These are phyloP conservation scores for Parelbella ahira DNA, from an alignment of 2,888 invertebrate species.

Conservation along the genomic window DNA sequence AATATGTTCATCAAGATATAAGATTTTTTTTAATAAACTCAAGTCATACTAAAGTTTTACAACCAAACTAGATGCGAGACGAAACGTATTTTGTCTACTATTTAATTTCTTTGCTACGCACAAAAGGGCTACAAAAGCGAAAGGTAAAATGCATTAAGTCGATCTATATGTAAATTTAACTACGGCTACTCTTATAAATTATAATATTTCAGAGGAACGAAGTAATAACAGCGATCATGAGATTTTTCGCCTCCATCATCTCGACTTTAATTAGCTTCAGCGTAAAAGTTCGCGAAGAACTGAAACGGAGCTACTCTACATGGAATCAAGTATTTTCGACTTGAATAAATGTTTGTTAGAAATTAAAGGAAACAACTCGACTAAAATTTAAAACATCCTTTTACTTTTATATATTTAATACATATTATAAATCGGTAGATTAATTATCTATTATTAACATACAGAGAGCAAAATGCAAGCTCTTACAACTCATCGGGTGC, in stretches of 20 bases:
- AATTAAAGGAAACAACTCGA: too few species aligned
- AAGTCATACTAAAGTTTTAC: slow-evolving; percentile 12
- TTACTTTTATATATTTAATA: too few species aligned
- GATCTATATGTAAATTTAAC: slow-evolving; percentile 66
- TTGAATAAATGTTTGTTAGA: too few species aligned
- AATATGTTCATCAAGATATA: slow-evolving; percentile 9
- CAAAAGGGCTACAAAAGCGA: slow-evolving; percentile 42
- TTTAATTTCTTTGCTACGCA: too few species aligned
- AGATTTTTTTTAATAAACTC: slow-evolving; percentile 11
- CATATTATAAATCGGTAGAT: too few species aligned
- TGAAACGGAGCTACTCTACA: too few species aligned
- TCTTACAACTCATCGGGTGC: background rate
- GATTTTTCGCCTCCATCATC: slow-evolving; percentile 51
- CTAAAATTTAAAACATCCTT: too few species aligned
- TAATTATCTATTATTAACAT: too few species aligned
- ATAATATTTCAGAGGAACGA: slow-evolving; percentile 60
- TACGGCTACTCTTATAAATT: slow-evolving; percentile 62
- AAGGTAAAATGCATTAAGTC: slow-evolving; percentile 57
- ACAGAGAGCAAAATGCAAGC: too few species aligned
- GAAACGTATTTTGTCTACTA: slow-evolving; percentile 12
- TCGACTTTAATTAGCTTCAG: slow-evolving; percentile 9
- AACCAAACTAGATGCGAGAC: slow-evolving; percentile 11
- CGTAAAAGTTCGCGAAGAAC: background rate
- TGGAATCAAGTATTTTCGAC: too few species aligned
- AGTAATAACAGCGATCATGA: slow-evolving; percentile 50